Evolutionary conservation across 2,113 vertebrate species (phyloP), one percentile per base, ranked within the genome.

Genomic region (Hystrix cristata): DNA sequence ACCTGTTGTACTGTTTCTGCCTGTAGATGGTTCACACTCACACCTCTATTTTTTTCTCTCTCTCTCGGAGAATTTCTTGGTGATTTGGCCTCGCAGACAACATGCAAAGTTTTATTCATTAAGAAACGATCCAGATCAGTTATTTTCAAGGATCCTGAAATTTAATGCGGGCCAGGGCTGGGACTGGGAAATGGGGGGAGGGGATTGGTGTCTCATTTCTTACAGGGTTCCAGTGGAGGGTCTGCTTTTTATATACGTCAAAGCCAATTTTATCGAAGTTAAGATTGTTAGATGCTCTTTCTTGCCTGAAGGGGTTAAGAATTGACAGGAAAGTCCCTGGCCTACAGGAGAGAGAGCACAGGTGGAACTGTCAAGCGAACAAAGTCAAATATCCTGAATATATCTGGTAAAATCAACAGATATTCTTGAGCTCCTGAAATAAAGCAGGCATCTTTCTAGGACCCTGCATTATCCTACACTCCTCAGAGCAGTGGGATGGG

Each of bases 141-240:
- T 91, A 48, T 83, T 97, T 94, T 83, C 69, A 91, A 96, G 67
- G 27, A 95, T 69, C 34, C 80, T 57, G 82, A 96, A 97, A 81
- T 81, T 80, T 74, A 76, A 2, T 29, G 2, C 29, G 3, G n/a
- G 9, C 6, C 31, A 12, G 60, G 21, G 15, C n/a, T 48, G 55
- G 67, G 67, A 18, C 4, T 23, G 18, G 23, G 4, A 76, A 76
- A 29, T 64, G 19, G n/a, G n/a, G 8, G 2, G 29, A n/a, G 29
- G 7, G 21, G 48, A 53, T 95, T 38, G 38, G 38, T 38, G 38
- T 92, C 78, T 83, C n/a, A 16, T 91, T 92, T 94, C 85, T 94
- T 67, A 67, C 93, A 71, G 43, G 51, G 29, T 81, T 96, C 53
- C 74, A 67, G 74, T 55, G 84, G n/a, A 95, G 90, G 83, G 87